Base-by-base conservation (phyloP, 2,113 vertebrate genomes). In the Ictidomys tridecemlineatus region DNA sequence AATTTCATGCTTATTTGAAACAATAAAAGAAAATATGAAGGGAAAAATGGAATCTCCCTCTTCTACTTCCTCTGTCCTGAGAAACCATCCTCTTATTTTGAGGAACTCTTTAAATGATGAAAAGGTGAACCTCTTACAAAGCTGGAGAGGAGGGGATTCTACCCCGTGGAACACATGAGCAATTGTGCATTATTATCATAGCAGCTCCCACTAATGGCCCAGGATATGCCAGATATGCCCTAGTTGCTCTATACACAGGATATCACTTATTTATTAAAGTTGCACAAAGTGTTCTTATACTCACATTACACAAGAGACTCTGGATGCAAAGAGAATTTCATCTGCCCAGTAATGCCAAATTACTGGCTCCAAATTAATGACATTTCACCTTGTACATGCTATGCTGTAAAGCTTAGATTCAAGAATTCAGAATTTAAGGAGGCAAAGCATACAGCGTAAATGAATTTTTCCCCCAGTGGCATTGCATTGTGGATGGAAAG, bases 381-480 rank as follows among this genome's bases (percentile, higher is more conserved):
- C 14, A 61, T 80, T 87, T 89, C 74, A 37, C 58, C 83, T 51
- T 11, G 28, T 63, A 37, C 22, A 2, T 74, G 8, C 69, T 76
- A 1, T 70, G 8, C 69, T 72, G 2, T 24, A 56, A 83, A 61
- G 70, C 28, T 69, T 45, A 65, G 37, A 51, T 56, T 74, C 22
- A 87, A 83, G 69, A 86, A n/a, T 78, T 82, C 53, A n/a, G 42
- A 82, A 48, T 82, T 73, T 42, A 95, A 72, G 32, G n/a, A n/a
- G n/a, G n/a, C n/a, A n/a, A n/a, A n/a, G n/a, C n/a, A n/a, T n/a
- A n/a, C n/a, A n/a, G n/a, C n/a, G n/a, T n/a, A n/a, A n/a, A n/a
- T n/a, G n/a, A n/a, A n/a, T n/a, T n/a, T n/a, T n/a, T n/a, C n/a
- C n/a, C n/a, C n/a, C n/a, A n/a, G n/a, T n/a, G n/a, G n/a, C n/a